Evolutionary conservation across 2,113 vertebrate genomes (phyloP).

Genomic region (Oreocharis arfaki): DNA sequence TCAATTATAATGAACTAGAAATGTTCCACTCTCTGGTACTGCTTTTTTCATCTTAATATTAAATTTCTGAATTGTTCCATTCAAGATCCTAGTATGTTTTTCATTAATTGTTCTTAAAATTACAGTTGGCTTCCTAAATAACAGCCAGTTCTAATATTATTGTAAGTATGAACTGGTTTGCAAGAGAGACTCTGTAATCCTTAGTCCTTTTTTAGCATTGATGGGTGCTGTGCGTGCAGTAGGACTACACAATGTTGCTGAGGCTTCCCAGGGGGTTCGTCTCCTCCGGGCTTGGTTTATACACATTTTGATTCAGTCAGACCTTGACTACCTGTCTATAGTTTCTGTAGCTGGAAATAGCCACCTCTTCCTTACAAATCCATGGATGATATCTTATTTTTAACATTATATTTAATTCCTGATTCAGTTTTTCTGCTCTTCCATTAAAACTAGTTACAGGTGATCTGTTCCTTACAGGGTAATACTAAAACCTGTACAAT

Average conservation of each 20-base stretch:
- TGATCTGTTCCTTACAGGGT: neutral
- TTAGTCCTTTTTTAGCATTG: neutral
- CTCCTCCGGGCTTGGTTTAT: neutral
- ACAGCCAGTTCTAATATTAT: neutral
- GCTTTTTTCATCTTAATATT: neutral
- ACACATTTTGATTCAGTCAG: neutral
- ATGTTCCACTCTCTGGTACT: neutral
- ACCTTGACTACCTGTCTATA: neutral
- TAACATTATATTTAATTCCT: neutral
- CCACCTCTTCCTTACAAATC: neutral
- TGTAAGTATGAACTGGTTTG: neutral
- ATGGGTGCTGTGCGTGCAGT: neutral
- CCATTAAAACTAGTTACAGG: neutral
- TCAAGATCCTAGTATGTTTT: neutral
- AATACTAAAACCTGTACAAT: neutral
- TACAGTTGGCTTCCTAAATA: neutral
- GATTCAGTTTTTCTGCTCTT: neutral
- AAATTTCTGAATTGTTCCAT: neutral
- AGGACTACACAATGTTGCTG: neutral
- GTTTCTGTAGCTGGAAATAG: neutral
- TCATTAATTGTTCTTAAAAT: neutral
- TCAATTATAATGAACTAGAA: neutral
- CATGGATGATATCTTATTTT: neutral
- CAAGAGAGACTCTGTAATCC: neutral
- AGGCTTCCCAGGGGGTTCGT: neutral